These are phyloP conservation scores for Philereme transversata DNA, from an alignment of 2,888 invertebrate genomes.

Conservation along the genomic window DNA sequence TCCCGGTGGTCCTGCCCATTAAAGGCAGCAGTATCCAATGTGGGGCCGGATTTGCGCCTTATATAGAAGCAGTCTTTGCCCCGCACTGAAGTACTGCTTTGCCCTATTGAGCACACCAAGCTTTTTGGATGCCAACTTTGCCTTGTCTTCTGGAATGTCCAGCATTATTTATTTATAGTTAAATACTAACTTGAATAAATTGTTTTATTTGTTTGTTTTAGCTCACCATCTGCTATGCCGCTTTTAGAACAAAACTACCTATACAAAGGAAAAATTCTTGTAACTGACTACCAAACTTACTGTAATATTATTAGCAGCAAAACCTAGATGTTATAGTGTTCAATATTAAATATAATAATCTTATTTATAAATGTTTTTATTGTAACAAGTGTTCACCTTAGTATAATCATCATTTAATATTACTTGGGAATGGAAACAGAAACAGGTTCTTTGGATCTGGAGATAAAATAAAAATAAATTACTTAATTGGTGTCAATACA, in stretches of 20 bases:
- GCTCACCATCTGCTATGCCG: conserved; percentile 60
- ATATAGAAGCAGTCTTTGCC: too few relatives aligned
- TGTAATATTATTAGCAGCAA: conserved; percentile 68
- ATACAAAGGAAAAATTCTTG: conserved; percentile 74
- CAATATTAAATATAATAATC: conserved; percentile 9
- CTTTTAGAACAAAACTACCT: conserved; percentile 65
- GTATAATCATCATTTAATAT: conserved; percentile 22
- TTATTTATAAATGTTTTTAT: conserved; percentile 13
- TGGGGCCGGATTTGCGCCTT: too few relatives aligned
- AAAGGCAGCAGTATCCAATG: too few relatives aligned
- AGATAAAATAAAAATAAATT: conserved; percentile 59
- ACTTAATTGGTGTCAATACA: conserved; percentile 51
- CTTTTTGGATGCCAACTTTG: too few relatives aligned
- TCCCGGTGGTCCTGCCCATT: too few relatives aligned
- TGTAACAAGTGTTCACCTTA: conserved; percentile 4
- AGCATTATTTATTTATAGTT: too few relatives aligned
- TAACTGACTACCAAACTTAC: conserved; percentile 75
- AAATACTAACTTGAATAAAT: neutral
- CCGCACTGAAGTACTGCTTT: too few relatives aligned
- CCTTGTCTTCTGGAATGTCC: too few relatives aligned
- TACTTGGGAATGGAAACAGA: conserved; percentile 55
- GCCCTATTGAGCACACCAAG: too few relatives aligned
- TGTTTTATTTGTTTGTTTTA: conserved; percentile 47
- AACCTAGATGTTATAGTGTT: conserved; percentile 15
- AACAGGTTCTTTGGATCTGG: conserved; percentile 76